Conservation (phyloP, 2,113 vertebrate species). For the Hemibagrus wyckioides region DNA sequence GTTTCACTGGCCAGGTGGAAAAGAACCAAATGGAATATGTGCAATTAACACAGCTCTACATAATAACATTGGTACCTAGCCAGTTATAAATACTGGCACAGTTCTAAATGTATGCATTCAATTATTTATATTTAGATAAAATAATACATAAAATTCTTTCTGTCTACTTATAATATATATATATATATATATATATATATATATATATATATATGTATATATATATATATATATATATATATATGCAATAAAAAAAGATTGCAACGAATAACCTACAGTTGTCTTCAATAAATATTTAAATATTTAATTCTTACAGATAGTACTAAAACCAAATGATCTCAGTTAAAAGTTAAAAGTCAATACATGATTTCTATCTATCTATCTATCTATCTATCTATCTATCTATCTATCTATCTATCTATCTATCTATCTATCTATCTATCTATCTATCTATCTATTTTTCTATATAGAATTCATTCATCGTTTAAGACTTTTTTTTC, state of each 20-base stretch:
- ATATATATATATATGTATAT: background rate
- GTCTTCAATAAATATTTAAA: background rate
- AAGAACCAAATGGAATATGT: background rate
- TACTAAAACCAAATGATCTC: background rate
- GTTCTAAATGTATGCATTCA: background rate
- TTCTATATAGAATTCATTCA: background rate
- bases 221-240: too few species aligned
- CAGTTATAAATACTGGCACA: background rate
- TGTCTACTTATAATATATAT: background rate
- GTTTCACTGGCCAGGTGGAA: slow-evolving; percentile 32
- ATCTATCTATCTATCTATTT: too few species aligned
- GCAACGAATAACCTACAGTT: background rate
- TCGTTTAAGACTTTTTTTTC: background rate
- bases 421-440: too few species aligned
- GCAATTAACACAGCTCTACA: slow-evolving; percentile 21
- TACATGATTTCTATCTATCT: too few species aligned
- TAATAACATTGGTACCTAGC: background rate
- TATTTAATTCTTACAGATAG: background rate
- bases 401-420: background rate
- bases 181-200: too few species aligned
- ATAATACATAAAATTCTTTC: background rate
- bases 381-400: too few species aligned
- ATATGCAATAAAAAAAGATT: too few species aligned
- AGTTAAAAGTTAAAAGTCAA: background rate
- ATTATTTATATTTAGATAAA: background rate